Conservation (phyloP, 2,797 vertebrate species). For the Synanceia verrucosa region DNA sequence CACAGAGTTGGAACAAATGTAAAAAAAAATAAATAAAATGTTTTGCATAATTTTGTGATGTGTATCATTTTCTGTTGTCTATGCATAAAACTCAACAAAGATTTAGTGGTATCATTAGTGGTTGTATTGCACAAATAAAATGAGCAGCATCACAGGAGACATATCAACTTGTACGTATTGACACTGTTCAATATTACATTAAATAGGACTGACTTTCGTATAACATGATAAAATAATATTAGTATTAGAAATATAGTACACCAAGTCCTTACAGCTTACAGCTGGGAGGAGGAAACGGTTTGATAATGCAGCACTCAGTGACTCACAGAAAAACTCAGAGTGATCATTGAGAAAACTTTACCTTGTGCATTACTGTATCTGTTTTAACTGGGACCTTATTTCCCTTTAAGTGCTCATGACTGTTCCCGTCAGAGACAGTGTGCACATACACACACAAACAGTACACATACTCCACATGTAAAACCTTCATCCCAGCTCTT, state of each 20-base stretch:
- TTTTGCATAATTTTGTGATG: not conserved
- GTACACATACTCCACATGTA: not conserved
- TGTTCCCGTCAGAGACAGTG: not conserved
- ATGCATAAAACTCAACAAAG: slow-evolving; percentile 2
- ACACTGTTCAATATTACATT: slow-evolving; percentile 1
- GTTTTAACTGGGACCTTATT: slow-evolving; percentile 18
- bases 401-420: slow-evolving; percentile 20
- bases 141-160: slow-evolving; percentile 28
- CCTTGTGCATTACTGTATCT: slow-evolving; percentile 4
- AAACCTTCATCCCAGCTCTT: not conserved
- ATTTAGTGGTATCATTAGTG: slow-evolving; percentile 12
- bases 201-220: slow-evolving; percentile 58
- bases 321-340: slow-evolving; percentile 29
- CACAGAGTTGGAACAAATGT: not conserved
- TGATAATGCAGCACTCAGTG: slow-evolving; percentile 14
- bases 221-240: slow-evolving; percentile 26
- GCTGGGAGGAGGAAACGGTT: not conserved
- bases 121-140: slow-evolving; percentile 53
- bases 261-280: not conserved
- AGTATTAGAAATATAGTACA: not conserved
- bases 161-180: not conserved
- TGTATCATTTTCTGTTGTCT: not conserved
- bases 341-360: slow-evolving; percentile 10
- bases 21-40: no score
- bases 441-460: not conserved